phyloP scores from a whole-genome alignment of 2,113 vertebrate species.

The Menura novaehollandiae region DNA sequence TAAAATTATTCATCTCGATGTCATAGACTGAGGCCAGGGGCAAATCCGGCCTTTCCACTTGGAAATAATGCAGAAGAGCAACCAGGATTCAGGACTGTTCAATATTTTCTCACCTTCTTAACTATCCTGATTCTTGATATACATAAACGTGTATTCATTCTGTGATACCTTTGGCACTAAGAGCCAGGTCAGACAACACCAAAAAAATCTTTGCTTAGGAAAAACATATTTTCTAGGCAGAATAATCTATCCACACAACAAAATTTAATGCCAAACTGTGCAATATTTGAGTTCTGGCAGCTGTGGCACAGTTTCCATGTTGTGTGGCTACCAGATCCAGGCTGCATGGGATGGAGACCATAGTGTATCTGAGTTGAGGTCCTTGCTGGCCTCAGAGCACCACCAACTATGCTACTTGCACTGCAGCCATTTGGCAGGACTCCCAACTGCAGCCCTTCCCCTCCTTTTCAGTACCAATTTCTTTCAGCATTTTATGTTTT shows the following conservation, averaged over 20 bases:
- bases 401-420: background rate
- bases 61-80: background rate
- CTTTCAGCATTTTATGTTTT: background rate
- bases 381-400: background rate
- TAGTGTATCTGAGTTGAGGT: rapidly evolving
- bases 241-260: background rate
- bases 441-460: background rate
- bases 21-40: background rate
- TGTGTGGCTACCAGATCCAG: background rate
- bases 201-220: background rate
- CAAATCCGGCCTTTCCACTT: background rate
- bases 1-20: background rate
- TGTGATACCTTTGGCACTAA: background rate
- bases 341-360: background rate
- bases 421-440: background rate
- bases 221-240: background rate
- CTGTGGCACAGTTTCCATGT: background rate
- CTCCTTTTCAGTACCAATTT: background rate
- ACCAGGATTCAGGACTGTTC: background rate
- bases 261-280: background rate
- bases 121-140: background rate
- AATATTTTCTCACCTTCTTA: background rate
- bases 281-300: background rate
- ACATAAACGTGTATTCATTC: background rate
- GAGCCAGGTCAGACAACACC: background rate